Conservation (phyloP, 2,113 vertebrate species). For the Naja naja region DNA sequence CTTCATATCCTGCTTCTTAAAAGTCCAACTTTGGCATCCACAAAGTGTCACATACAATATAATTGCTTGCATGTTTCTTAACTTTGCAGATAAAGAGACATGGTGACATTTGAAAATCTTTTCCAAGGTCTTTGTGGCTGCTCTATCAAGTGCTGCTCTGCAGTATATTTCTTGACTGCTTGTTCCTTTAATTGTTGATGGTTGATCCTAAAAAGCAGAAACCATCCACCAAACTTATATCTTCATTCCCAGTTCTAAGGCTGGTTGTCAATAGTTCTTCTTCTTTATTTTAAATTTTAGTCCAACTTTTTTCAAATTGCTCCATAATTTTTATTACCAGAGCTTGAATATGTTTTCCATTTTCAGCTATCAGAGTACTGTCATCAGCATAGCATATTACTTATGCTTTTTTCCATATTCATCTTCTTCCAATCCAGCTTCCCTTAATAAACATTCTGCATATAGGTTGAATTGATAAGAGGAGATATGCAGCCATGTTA, state of each 20-base stretch:
- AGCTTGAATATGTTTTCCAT: neutral
- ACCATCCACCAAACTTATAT: neutral
- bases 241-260: neutral
- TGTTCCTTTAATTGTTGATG: neutral
- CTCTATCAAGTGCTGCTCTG: neutral
- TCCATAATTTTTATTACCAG: neutral
- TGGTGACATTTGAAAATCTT: neutral
- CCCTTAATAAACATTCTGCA: neutral
- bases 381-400: neutral
- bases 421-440: neutral
- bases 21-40: neutral
- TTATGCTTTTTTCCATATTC: neutral
- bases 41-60: neutral
- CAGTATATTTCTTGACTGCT: neutral
- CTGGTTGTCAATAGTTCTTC: neutral
- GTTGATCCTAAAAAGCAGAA: neutral
- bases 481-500: neutral
- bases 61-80: neutral
- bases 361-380: neutral
- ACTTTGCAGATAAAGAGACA: neutral
- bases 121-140: neutral
- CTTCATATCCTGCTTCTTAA: neutral
- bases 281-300: neutral
- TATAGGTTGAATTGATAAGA: neutral
- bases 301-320: neutral